phyloP scores from a whole-genome alignment of 2,888 invertebrate species.

The Erynnis tages region DNA sequence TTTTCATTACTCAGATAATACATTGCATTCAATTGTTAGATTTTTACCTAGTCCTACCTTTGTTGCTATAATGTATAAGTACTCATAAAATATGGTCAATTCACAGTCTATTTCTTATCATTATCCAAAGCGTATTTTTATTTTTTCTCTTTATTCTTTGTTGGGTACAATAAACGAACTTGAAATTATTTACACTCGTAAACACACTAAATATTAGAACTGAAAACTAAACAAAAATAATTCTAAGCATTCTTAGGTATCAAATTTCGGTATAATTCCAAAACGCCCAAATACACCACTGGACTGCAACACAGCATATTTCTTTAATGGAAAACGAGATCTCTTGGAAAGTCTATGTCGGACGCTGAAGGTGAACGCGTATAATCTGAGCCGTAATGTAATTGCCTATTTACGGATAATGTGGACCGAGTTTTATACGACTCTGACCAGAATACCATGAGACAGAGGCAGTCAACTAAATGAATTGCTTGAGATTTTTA shows the following conservation, averaged over 20 bases:
- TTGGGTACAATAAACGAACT: no score
- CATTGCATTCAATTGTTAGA: no score
- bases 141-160: no score
- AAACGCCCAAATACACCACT: not conserved
- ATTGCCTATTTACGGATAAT: slow-evolving; percentile 28
- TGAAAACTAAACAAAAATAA: not conserved
- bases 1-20: no score
- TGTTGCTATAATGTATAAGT: no score
- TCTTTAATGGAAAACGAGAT: slow-evolving; percentile 44
- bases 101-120: no score
- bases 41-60: no score
- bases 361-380: slow-evolving; percentile 42
- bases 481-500: not conserved
- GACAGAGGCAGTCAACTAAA: not conserved
- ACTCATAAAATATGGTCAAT: no score
- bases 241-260: no score
- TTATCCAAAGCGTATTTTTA: no score
- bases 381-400: slow-evolving; percentile 28
- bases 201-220: no score
- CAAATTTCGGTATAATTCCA: not conserved
- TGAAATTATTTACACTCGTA: no score
- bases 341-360: slow-evolving; percentile 40
- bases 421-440: slow-evolving; percentile 5
- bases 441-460: not conserved
- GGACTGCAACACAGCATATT: slow-evolving; percentile 23